Conservation (phyloP, 2,797 vertebrate genomes). For the Cyclura pinguis region DNA sequence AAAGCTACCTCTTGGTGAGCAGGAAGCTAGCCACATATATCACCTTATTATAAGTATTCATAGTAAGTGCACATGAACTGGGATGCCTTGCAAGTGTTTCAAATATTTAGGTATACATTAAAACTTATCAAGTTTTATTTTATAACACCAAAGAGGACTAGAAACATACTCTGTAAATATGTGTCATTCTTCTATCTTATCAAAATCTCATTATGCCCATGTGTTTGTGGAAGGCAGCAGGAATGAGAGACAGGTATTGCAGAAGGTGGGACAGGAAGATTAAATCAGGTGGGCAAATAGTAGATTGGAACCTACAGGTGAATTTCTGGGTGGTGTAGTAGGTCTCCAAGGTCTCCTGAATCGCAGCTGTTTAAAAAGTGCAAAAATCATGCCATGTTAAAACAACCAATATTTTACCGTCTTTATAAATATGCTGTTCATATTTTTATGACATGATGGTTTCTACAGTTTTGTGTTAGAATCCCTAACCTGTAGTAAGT, state of each 20-base stretch:
- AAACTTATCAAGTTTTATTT: slow-evolving; percentile 2
- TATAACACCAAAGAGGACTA: neutral
- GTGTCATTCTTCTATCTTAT: neutral
- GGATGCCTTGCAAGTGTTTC: neutral
- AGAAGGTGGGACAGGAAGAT: neutral
- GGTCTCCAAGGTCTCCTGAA: neutral
- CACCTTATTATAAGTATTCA: neutral
- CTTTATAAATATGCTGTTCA: neutral
- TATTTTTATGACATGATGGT: neutral
- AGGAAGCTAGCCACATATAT: neutral
- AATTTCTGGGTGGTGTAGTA: neutral
- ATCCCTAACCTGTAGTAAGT: neutral
- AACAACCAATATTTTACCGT: neutral
- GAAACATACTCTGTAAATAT: neutral
- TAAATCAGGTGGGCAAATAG: neutral
- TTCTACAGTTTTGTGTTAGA: neutral
- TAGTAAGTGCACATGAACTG: neutral
- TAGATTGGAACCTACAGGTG: neutral
- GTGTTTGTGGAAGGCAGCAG: too few relatives aligned
- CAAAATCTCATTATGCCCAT: neutral
- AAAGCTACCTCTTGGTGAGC: too few relatives aligned
- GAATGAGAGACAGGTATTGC: neutral
- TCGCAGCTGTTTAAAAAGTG: neutral
- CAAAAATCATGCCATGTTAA: neutral
- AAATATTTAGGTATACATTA: neutral